Percentiles rank a stretch among this genome's conserved stretches.
Evolutionary conservation across 1,140 invertebrate genomes (phyloP).

Genomic region (Zaprionus africanus): DNA sequence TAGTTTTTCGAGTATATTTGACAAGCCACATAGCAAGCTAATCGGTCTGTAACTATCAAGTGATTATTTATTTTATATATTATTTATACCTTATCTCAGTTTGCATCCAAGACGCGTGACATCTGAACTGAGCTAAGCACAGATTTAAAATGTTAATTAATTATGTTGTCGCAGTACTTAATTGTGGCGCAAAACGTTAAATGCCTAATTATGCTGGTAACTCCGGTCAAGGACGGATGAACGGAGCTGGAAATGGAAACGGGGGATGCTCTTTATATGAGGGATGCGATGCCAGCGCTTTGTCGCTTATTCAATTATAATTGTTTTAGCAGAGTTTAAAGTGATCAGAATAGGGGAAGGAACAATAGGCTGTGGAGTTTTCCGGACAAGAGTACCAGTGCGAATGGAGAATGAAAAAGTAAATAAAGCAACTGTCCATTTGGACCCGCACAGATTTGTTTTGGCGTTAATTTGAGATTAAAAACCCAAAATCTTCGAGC

Average conservation of each 20-base stretch:
- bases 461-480: slow-evolving; percentile 67
- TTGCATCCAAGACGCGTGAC: no score
- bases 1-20: no score
- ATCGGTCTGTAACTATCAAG: no score
- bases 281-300: not conserved
- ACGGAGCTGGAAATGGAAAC: slow-evolving; percentile 14
- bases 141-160: slow-evolving; percentile 59
- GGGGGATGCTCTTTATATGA: slow-evolving; percentile 15
- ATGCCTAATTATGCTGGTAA: slow-evolving; percentile 73
- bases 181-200: slow-evolving; percentile 69
- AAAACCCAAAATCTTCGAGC: slow-evolving; percentile 40
- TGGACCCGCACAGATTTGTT: slow-evolving; percentile 68
- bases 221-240: slow-evolving; percentile 46
- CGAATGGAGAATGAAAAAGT: slow-evolving; percentile 26
- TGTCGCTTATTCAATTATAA: slow-evolving; percentile 60
- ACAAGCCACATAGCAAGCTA: no score
- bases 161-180: slow-evolving; percentile 61
- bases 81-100: no score
- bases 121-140: no score
- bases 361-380: slow-evolving; percentile 41
- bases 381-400: slow-evolving; percentile 32
- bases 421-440: slow-evolving; percentile 47
- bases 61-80: no score
- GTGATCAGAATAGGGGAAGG: slow-evolving; percentile 59
- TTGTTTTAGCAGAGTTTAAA: slow-evolving; percentile 71